Evolutionary conservation across 1,140 invertebrate genomes (phyloP), one percentile per base, ranked within the genome.

Genomic region (Trinorchestia longiramus): DNA sequence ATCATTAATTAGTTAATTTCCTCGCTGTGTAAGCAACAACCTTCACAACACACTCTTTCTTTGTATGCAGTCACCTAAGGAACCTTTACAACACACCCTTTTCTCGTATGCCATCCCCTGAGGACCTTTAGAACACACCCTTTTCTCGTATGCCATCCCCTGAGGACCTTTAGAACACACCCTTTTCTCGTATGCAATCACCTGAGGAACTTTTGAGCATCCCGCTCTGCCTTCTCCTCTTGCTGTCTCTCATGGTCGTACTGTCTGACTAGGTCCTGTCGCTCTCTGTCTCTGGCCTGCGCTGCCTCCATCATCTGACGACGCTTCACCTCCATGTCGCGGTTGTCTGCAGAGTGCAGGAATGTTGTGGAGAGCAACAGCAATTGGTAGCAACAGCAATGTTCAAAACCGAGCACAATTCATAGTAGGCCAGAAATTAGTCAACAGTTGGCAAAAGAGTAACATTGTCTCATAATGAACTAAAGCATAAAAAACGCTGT

Each of bases 141-240:
- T 53, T 19, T 53, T 53, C 47, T 19, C 6, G 62, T 28, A 42
- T 42, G 43, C 88, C 41, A 15, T 91, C 88, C 41, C 88, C 88
- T 91, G 41, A 42, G 88, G 43, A 53, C 47, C 47, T 19, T 8
- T 19, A 53, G 6, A 53, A 53, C 47, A 53, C 47, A 53, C 47
- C 6, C 47, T 53, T 19, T 53, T 53, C 47, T 19, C 6, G 62
- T 28, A 42, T 42, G 43, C 88, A 91, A 15, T 91, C 88, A 91
- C 88, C 88, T 91, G 41, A 42, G 88, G 43, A 91, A 91, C 43
- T 91, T 91, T 42, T 91, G 28, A 43, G 88, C 88, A 42, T 91
- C 88, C 28, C 88, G 88, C 88, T 91, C 88, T 8, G 41, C 6
- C 43, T 91, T 91, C 88, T 91, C 88, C 88, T 91, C 88, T 41